phyloP scores from a whole-genome alignment of 2,888 invertebrate species.

The Drosophila yooni region DNA sequence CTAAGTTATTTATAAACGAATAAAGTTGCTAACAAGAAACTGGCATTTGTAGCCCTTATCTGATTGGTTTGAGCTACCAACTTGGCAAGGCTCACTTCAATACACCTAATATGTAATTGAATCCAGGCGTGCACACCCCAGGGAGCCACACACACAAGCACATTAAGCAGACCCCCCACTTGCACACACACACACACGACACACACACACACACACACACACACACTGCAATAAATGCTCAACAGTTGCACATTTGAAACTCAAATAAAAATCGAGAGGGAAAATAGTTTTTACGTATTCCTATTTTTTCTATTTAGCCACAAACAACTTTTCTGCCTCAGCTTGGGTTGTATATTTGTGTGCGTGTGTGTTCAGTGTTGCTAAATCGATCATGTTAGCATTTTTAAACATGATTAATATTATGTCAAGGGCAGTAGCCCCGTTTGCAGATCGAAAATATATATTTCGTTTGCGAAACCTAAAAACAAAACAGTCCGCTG shows the following conservation, averaged over 20 bases:
- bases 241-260: conserved; percentile 71
- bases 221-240: conserved; percentile 55
- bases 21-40: conserved; percentile 1
- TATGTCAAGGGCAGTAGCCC: no score
- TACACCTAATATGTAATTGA: conserved; percentile 57
- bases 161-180: neutral
- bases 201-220: conserved; percentile 12
- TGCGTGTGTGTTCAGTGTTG: neutral
- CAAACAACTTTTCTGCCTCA: conserved; percentile 33
- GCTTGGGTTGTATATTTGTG: neutral
- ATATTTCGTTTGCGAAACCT: no score
- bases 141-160: conserved; percentile 33
- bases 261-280: conserved; percentile 18
- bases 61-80: conserved; percentile 50
- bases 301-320: conserved; percentile 25
- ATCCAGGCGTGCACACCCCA: conserved; percentile 55
- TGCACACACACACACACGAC: neutral
- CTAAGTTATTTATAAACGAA: neutral
- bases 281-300: conserved; percentile 17
- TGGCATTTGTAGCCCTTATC: conserved; percentile 33
- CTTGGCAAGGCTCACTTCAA: conserved; percentile 41
- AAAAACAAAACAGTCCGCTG: no score
- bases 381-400: neutral
- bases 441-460: no score
- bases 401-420: no score